These are phyloP conservation scores for Crypturellus tataupa DNA, from an alignment of 2,797 vertebrate genomes.

Conservation along the genomic window DNA sequence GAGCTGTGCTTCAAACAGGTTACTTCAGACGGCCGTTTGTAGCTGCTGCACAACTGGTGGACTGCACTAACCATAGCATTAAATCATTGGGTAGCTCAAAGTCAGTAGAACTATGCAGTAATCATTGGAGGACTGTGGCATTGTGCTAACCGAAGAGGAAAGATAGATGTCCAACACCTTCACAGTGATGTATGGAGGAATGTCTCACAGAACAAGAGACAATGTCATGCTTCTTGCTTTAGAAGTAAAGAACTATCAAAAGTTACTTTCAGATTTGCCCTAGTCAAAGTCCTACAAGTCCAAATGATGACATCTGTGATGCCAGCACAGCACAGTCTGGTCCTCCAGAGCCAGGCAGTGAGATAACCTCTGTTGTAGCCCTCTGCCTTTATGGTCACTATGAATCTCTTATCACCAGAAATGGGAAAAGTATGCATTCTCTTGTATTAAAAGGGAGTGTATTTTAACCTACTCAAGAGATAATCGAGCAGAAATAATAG, in stretches of 20 bases:
- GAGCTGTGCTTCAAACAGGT: neutral
- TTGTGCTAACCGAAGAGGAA: neutral
- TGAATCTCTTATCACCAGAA: neutral
- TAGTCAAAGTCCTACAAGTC: neutral
- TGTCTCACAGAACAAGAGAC: neutral
- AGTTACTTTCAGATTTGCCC: neutral
- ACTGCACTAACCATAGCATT: neutral
- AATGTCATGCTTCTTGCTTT: neutral
- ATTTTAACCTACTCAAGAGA: neutral
- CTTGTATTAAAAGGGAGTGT: neutral
- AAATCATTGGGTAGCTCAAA: neutral
- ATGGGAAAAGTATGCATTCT: neutral
- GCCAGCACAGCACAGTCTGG: fast-evolving
- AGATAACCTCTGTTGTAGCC: neutral
- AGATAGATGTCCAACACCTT: neutral
- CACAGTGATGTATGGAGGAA: neutral
- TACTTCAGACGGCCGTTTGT: neutral
- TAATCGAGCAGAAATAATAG: neutral
- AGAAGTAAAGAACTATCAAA: neutral
- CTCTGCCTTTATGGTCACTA: neutral
- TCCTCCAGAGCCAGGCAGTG: neutral
- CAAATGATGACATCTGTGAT: neutral
- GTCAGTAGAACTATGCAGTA: neutral
- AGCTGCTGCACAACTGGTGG: neutral
- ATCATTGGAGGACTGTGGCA: neutral